phyloP scores from a whole-genome alignment of 2,888 invertebrate genomes.

The Pteria penguin region DNA sequence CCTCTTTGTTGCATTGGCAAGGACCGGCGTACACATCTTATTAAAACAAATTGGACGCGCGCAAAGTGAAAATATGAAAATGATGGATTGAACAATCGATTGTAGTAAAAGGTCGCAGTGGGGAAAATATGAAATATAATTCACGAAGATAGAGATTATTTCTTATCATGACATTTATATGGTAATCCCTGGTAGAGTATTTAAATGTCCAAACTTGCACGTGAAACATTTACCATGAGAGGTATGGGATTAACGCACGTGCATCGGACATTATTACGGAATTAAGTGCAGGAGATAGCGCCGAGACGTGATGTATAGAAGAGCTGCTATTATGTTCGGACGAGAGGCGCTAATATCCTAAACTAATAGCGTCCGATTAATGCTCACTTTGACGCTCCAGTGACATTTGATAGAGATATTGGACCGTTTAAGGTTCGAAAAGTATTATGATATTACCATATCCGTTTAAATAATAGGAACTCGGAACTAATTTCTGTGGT shows the following conservation, averaged over 20 bases:
- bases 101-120: too few relatives aligned
- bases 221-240: neutral
- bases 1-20: too few relatives aligned
- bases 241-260: slow-evolving; percentile 21
- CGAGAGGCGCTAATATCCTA: slow-evolving; percentile 23
- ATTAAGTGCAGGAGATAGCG: slow-evolving; percentile 26
- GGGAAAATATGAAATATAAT: too few relatives aligned
- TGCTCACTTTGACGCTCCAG: slow-evolving; percentile 7
- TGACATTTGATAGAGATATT: neutral
- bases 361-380: slow-evolving; percentile 27
- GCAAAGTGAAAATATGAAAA: too few relatives aligned
- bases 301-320: slow-evolving; percentile 9
- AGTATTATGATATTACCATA: slow-evolving; percentile 23
- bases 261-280: slow-evolving; percentile 31
- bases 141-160: too few relatives aligned
- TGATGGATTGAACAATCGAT: too few relatives aligned
- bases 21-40: too few relatives aligned
- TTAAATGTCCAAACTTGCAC: neutral
- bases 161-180: too few relatives aligned
- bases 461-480: too few relatives aligned
- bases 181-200: too few relatives aligned
- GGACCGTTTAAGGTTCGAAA: neutral
- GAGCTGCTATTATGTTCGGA: slow-evolving; percentile 21
- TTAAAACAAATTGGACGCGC: too few relatives aligned
- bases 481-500: neutral